phyloP scores from a whole-genome alignment of 2,797 vertebrate species.

The Tinamus major region DNA sequence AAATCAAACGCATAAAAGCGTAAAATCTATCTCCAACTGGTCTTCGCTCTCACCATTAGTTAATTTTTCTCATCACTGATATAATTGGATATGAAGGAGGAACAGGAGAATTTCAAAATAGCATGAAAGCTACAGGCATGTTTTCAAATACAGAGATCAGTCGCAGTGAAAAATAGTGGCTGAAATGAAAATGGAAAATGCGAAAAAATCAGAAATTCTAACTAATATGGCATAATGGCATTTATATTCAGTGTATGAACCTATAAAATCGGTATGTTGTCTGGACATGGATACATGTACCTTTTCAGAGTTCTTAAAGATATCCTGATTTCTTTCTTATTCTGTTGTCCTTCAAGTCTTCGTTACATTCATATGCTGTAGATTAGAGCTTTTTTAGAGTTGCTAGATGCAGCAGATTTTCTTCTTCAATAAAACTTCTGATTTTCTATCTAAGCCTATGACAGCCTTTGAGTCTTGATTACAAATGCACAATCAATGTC shows the following conservation, averaged over 20 bases:
- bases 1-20: neutral
- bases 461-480: constrained; percentile 44
- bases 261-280: neutral
- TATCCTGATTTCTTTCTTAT: neutral
- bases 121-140: neutral
- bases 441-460: constrained; percentile 34
- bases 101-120: neutral
- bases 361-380: neutral
- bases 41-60: neutral
- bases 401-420: neutral
- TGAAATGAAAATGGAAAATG: neutral
- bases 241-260: neutral
- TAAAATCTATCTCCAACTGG: neutral
- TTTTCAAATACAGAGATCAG: neutral
- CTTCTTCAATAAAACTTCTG: constrained; percentile 3
- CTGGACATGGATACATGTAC: neutral
- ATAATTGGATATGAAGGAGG: neutral
- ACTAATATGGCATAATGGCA: neutral
- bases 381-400: neutral
- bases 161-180: neutral
- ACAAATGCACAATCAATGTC: constrained; percentile 28
- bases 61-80: neutral
- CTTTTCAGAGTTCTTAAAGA: neutral
- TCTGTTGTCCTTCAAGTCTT: neutral
- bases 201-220: neutral